These are phyloP conservation scores for Brachypalpus laphriformis DNA, from an alignment of 2,888 invertebrate species.

Conservation along the genomic window DNA sequence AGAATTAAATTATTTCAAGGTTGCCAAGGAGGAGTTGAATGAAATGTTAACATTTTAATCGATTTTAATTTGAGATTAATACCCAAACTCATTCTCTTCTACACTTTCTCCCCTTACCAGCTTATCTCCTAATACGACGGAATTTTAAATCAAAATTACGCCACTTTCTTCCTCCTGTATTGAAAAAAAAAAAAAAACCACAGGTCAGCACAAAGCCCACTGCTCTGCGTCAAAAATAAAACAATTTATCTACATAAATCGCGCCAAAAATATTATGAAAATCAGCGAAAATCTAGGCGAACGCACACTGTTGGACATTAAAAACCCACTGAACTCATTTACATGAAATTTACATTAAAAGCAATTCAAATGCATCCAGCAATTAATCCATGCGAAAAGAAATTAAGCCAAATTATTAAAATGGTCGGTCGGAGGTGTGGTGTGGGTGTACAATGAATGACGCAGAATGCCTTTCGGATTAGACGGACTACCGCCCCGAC, in stretches of 20 bases:
- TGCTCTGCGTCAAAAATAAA: not conserved
- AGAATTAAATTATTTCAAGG: not conserved
- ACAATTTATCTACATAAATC: not conserved
- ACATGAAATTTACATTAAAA: conserved; percentile 38
- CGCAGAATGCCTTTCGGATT: conserved; percentile 14
- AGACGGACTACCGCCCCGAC: not conserved
- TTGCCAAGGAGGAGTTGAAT: not conserved
- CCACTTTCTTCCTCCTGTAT: not conserved
- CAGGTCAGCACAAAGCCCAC: not conserved
- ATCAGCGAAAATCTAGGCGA: not conserved
- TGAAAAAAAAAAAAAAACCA: not conserved
- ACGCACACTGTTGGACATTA: not conserved
- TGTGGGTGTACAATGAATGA: not conserved
- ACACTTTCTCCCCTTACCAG: not conserved
- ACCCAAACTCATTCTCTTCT: too few relatives aligned
- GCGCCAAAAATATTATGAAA: not conserved
- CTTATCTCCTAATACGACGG: not conserved
- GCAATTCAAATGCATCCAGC: conserved; percentile 22
- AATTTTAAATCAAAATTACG: not conserved
- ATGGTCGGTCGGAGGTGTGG: not conserved
- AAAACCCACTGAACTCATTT: not conserved
- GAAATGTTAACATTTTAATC: not conserved
- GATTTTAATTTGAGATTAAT: too few relatives aligned
- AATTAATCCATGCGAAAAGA: conserved; percentile 20
- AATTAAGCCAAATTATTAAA: conserved; percentile 19